Evolutionary conservation across 2,888 invertebrate species (phyloP).

Genomic region (Aelia acuminata): DNA sequence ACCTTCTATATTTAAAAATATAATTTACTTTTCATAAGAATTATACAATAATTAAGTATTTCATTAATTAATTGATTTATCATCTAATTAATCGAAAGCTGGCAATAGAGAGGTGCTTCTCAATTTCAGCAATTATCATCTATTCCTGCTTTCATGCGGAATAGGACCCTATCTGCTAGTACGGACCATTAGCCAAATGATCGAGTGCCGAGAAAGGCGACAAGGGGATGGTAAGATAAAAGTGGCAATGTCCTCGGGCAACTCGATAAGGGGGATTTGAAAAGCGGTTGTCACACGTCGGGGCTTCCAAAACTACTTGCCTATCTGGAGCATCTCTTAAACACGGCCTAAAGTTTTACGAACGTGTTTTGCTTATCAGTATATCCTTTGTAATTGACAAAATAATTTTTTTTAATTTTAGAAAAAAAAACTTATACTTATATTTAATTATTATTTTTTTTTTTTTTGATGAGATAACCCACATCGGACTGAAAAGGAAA

Average conservation of each 20-base stretch:
- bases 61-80: not conserved
- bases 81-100: not conserved
- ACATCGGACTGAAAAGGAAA: no score
- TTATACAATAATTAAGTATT: no score
- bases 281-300: not conserved
- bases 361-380: not conserved
- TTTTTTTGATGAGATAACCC: no score
- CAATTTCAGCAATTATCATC: no score
- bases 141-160: not conserved
- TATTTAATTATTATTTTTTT: no score
- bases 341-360: not conserved
- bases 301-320: not conserved
- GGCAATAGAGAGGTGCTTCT: not conserved
- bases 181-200: not conserved
- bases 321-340: not conserved
- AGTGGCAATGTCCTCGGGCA: not conserved
- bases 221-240: not conserved
- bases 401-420: not conserved
- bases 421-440: no score
- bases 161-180: not conserved
- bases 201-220: not conserved
- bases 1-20: no score
- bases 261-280: conserved; percentile 34
- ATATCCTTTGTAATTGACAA: not conserved
- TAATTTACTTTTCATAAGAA: no score